Evolutionary conservation across 2,888 invertebrate genomes (phyloP), one percentile per base, ranked within the genome.

Genomic region (Athalia rosae): DNA sequence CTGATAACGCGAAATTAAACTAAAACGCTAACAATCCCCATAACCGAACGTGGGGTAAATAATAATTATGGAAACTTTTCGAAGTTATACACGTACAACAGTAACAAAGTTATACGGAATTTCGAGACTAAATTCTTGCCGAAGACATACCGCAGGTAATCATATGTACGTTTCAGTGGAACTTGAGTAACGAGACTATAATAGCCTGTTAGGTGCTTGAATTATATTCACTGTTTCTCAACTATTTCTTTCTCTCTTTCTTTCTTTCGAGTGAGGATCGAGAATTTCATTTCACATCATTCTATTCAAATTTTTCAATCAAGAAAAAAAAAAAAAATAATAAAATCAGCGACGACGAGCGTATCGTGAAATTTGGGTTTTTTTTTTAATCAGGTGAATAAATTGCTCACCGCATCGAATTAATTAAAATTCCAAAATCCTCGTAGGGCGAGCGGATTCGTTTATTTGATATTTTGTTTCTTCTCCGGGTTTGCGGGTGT

Each of bases 71-170:
- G 13, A 69, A 69, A 69, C 56, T 58, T 69, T 28, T 69, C 15
- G 6, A 28, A 69, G 69, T 8, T 56, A 41, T 13, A 4, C 41
- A 43, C 11, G 2, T 28, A 28, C 28, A 28, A 28, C 28, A 2
- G 28, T 28, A 28, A 28, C 28, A 2, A 28, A 13, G n/a, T 28
- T 28, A 53, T n/a, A 5, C 43, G 56, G 13, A 56, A 56, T 45
- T 67, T 41, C 28, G 13, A 43, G 15, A 48, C 82, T 83, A 84
- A 85, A 87, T 86, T 85, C 82, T 80, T 80, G 79, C 79, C 82
- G 79, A 85, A 85, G 83, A 86, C 82, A 82, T 81, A 86, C 82
- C 82, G 28, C 28, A 80, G 80, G 83, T 85, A 84, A 84, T 85
- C 84, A 85, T 83, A 80, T 28, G 28, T 82, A 83, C 83, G 83